Conservation (phyloP, 1,140 invertebrate genomes). For the Drosophila mojavensis region DNA sequence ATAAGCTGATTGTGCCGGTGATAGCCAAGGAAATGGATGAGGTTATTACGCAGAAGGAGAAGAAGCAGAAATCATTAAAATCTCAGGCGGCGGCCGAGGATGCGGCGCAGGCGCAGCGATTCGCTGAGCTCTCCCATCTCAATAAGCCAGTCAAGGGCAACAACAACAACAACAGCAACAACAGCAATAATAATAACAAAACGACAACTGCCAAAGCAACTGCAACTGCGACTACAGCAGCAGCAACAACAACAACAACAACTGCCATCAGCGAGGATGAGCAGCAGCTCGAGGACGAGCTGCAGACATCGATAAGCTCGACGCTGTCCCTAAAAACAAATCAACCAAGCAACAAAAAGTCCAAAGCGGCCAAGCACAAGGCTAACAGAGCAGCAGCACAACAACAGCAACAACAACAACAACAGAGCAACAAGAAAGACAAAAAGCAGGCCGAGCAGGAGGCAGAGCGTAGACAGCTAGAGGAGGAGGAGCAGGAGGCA, state of each 20-base stretch:
- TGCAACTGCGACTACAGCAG: slow-evolving; percentile 4
- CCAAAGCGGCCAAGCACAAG: slow-evolving; percentile 39
- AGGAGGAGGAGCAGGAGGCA: neutral
- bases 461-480: neutral
- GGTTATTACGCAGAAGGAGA: slow-evolving; percentile 82
- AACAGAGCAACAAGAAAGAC: slow-evolving; percentile 33
- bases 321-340: slow-evolving; percentile 34
- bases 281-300: slow-evolving; percentile 19
- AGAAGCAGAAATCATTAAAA: slow-evolving; percentile 72
- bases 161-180: slow-evolving; percentile 5
- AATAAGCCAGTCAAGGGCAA: slow-evolving; percentile 54
- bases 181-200: slow-evolving; percentile 17
- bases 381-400: slow-evolving; percentile 24
- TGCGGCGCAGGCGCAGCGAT: slow-evolving; percentile 55
- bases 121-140: slow-evolving; percentile 60
- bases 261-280: slow-evolving; percentile 57
- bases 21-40: slow-evolving; percentile 84
- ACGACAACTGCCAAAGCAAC: slow-evolving; percentile 33
- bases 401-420: slow-evolving; percentile 3
- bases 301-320: slow-evolving; percentile 35
- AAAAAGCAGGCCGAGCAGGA: slow-evolving; percentile 26
- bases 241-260: slow-evolving; percentile 34
- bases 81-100: slow-evolving; percentile 79
- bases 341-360: slow-evolving; percentile 30
- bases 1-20: slow-evolving; percentile 80